phyloP scores from a whole-genome alignment of 2,888 invertebrate species.

The Eupithecia subfuscata region DNA sequence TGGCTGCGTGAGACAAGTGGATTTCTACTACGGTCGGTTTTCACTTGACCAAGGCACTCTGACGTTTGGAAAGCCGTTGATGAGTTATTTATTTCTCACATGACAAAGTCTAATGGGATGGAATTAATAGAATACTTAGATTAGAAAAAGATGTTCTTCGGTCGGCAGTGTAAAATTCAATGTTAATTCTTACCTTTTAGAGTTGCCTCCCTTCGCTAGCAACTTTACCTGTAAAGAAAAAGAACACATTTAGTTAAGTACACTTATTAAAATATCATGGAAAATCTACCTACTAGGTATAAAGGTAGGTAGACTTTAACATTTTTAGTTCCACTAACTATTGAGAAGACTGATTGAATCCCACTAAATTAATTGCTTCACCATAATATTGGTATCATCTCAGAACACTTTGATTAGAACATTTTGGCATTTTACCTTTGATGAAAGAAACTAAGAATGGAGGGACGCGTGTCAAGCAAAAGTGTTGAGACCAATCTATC shows the following conservation, averaged over 20 bases:
- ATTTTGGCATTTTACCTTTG: no score
- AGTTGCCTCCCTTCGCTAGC: background rate
- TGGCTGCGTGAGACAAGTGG: conserved; percentile 29
- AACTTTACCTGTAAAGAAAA: conserved; percentile 15
- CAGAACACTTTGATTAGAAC: no score
- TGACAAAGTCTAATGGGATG: background rate
- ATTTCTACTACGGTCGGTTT: conserved; percentile 9
- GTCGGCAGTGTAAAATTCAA: background rate
- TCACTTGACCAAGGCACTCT: background rate
- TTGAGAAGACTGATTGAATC: background rate
- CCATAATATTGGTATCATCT: no score
- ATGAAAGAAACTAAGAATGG: no score
- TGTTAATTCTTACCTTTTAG: background rate
- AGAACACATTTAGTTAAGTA: background rate
- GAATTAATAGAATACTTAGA: background rate
- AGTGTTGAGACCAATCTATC: no score
- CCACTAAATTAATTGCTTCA: no score
- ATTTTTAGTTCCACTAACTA: background rate
- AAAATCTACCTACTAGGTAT: background rate
- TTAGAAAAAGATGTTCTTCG: background rate
- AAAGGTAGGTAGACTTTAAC: background rate
- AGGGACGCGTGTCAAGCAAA: no score
- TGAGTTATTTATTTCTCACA: background rate
- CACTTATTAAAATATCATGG: background rate
- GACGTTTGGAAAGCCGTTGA: background rate